Evolutionary conservation across 2,113 vertebrate species (phyloP).

Genomic region (Perca flavescens): DNA sequence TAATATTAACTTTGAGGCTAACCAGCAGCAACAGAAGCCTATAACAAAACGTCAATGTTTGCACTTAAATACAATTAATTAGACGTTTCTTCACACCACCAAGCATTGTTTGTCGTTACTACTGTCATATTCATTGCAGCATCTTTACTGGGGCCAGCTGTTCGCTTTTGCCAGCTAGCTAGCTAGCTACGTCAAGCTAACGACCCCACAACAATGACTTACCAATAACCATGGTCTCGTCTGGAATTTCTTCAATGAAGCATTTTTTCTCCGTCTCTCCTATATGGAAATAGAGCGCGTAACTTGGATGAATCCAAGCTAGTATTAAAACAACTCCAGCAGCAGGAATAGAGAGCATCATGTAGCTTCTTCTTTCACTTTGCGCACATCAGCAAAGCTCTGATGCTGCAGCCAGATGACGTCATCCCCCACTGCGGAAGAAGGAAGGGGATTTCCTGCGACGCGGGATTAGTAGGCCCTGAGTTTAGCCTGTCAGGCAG

Average conservation of each 20-base stretch:
- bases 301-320: conserved; percentile 66
- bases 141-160: conserved; percentile 37
- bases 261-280: conserved; percentile 95
- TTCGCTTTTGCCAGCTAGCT: conserved; percentile 38
- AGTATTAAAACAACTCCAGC: conserved; percentile 45
- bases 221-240: conserved; percentile 97
- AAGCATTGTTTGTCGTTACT: not conserved
- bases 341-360: conserved; percentile 58
- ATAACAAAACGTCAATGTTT: not conserved
- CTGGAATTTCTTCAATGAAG: conserved; percentile 95
- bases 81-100: not conserved
- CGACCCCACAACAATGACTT: conserved; percentile 46
- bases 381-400: conserved; percentile 16
- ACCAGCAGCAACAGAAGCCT: not conserved
- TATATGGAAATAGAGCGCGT: conserved; percentile 91
- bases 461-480: fast-evolving
- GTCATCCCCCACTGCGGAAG: conserved; percentile 70
- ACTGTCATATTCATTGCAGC: not conserved
- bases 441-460: conserved; percentile 75
- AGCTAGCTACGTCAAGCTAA: conserved; percentile 39
- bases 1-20: not conserved
- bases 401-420: conserved; percentile 26
- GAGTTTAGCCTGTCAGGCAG: not conserved
- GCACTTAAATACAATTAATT: not conserved
- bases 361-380: conserved; percentile 36